Conservation (phyloP, 2,113 vertebrate genomes). For the Pluvianellus socialis region DNA sequence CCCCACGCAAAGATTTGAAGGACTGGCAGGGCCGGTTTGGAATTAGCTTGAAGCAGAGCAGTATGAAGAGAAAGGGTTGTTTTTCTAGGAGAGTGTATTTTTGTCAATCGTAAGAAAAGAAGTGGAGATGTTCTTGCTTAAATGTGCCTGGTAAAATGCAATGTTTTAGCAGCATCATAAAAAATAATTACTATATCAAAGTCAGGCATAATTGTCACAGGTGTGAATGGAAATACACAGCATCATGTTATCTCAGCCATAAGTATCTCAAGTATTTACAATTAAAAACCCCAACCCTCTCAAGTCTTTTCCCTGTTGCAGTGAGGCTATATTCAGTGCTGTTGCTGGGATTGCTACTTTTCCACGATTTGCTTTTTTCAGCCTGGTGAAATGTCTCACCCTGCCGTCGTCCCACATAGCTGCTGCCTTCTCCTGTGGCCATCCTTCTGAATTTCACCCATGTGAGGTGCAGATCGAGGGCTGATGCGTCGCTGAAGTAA, state of each 20-base stretch:
- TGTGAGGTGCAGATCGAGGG: background rate
- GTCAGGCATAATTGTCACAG: background rate
- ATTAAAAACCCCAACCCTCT: rapidly evolving
- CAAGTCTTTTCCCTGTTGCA: background rate
- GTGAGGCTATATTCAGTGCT: rapidly evolving
- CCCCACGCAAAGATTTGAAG: background rate
- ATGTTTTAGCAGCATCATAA: background rate
- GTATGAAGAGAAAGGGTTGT: background rate
- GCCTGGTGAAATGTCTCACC: rapidly evolving
- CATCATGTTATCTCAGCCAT: background rate
- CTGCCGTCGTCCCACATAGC: background rate
- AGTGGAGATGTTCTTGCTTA: background rate
- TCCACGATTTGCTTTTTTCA: background rate
- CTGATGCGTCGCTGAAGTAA: background rate
- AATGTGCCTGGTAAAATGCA: background rate
- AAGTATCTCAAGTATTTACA: background rate
- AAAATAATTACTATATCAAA: background rate
- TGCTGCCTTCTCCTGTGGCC: background rate
- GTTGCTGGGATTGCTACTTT: background rate
- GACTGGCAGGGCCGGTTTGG: background rate
- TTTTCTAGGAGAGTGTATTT: background rate
- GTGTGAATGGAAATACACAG: background rate
- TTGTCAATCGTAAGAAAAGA: background rate
- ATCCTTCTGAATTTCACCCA: rapidly evolving
- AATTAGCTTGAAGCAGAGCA: background rate